Base-by-base conservation (phyloP, 2,113 vertebrate genomes). In the Butastur rufipennis region DNA sequence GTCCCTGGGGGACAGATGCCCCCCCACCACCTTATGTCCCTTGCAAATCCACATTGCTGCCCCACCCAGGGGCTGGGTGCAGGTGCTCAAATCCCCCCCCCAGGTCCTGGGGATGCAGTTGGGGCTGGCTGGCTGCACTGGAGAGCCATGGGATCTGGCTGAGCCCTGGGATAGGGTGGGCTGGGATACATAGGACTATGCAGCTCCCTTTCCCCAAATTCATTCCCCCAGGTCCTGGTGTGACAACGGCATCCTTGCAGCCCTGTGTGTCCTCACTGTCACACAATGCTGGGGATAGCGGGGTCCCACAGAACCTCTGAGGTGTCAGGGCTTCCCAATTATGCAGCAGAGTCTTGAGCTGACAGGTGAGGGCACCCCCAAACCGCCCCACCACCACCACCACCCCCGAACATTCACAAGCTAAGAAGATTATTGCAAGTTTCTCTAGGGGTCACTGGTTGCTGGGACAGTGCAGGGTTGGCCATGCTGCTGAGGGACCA, bases 151-250 rank as follows among this genome's bases (percentile, higher is more conserved):
- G 59, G 40, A 9, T 19, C 48, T 23, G 17, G 3, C 32, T 27
- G 78, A 55, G 34, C 36, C 71, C 47, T 9, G 80, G n/a, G 21
- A 2, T 71, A 50, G 70, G 18, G 10, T 31, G 38, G 10, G 47
- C 15, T 87, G 66, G 31, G 47, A 5, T 18, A 1, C 1, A 3
- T 17, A 40, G 61, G 25, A 22, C 9, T 7, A 0, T 14, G 38
- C 31, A 52, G 16, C 17, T 81, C 70, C n/a, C 22, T 38, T 21
- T 36, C 11, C 48, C 36, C 50, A 45, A 0, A 22, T 67, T 36
- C 45, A 29, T 29, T 26, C 31, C 52, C 14, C 14, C 32, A 12
- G 40, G 19, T 22, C 9, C 26, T 75, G 61, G 42, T 72, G 58
- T 53, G n/a, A 12, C 74, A 66, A 42, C 21, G 48, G 40, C 12